Evolutionary conservation across 1,140 invertebrate species (phyloP).

Genomic region (Metopolophium dirhodum): DNA sequence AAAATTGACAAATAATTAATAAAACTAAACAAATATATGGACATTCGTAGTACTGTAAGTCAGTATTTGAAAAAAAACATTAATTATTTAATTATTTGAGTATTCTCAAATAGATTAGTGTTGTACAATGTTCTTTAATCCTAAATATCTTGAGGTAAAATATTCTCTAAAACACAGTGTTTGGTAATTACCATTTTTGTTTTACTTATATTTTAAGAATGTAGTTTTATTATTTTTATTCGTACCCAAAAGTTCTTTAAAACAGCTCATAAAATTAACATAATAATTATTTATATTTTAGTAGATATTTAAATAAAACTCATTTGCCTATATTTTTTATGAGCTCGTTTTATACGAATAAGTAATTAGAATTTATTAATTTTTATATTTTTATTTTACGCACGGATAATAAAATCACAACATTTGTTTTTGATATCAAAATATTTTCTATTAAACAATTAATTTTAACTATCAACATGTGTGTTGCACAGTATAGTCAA

Average conservation of each 20-base stretch:
- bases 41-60: not conserved
- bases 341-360: not conserved
- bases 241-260: not conserved
- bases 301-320: not conserved
- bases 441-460: not conserved
- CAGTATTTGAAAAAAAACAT: not conserved
- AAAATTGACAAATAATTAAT: too few relatives aligned
- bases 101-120: not conserved
- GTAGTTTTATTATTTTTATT: not conserved
- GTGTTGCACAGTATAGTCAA: not conserved
- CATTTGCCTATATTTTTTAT: not conserved
- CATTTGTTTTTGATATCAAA: not conserved
- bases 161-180: not conserved
- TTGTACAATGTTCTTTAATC: not conserved
- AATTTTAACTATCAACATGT: not conserved
- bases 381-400: not conserved
- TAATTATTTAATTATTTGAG: not conserved
- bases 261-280: not conserved
- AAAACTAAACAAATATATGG: too few relatives aligned
- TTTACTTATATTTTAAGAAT: not conserved
- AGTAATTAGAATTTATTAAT: not conserved
- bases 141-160: not conserved
- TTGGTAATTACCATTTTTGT: not conserved
- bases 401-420: not conserved
- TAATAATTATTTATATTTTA: slow-evolving; percentile 2